Conservation (phyloP, 2,797 vertebrate species). For the Phrynocephalus forsythii region DNA sequence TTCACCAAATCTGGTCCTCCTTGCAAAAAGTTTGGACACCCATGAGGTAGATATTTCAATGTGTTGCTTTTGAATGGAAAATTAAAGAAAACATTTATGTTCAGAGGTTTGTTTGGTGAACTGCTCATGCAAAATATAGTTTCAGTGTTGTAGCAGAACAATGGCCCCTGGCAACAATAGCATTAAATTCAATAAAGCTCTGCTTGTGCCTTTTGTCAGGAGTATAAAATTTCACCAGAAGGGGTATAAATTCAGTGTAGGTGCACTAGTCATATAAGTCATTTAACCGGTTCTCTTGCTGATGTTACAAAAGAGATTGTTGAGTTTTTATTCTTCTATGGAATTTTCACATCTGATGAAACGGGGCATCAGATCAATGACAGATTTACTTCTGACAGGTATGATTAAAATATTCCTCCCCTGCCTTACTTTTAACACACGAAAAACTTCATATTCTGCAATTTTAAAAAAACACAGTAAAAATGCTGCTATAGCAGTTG, state of each 20-base stretch:
- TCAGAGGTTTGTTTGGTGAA: constrained; percentile 35
- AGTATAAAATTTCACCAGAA: constrained; percentile 47
- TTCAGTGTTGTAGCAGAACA: constrained; percentile 24
- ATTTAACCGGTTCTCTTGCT: constrained; percentile 7
- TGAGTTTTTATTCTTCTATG: constrained; percentile 38
- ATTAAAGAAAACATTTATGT: neutral
- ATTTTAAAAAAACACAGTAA: too few species aligned
- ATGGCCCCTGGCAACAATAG: constrained; percentile 18
- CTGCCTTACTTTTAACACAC: neutral
- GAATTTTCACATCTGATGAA: constrained; percentile 23
- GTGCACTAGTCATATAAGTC: constrained; percentile 38
- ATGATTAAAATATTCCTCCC: neutral
- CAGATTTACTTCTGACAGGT: neutral
- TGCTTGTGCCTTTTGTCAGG: constrained; percentile 46
- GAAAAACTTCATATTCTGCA: neutral
- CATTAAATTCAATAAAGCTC: constrained; percentile 42
- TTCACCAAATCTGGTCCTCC: too few species aligned
- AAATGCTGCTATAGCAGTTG: too few species aligned
- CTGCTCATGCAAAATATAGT: constrained; percentile 16
- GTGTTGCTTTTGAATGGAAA: neutral
- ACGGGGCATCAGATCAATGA: constrained; percentile 26
- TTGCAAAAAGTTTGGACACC: too few species aligned
- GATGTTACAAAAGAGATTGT: constrained; percentile 21
- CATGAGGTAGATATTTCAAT: neutral
- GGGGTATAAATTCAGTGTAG: constrained; percentile 43